These are phyloP conservation scores for Drosophila tropicalis DNA, from an alignment of 1,140 invertebrate species.

Conservation along the genomic window DNA sequence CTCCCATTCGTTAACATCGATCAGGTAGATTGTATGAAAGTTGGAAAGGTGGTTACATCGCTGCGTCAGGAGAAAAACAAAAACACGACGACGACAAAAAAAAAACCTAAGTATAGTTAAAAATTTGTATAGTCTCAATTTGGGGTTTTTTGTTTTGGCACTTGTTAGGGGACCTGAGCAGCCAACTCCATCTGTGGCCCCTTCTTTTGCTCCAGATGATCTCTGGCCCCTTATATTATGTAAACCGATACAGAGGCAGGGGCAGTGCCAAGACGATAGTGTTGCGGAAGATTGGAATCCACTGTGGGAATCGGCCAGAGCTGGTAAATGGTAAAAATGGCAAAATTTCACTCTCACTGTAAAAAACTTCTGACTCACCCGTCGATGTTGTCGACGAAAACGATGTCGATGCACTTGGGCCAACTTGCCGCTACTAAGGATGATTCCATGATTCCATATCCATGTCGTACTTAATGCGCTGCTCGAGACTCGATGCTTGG, in stretches of 20 bases:
- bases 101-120: neutral
- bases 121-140: neutral
- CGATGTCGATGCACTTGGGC: conserved; percentile 60
- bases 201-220: neutral
- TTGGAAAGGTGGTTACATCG: no score
- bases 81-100: no score
- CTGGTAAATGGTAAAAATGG: conserved; percentile 1
- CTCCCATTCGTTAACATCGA: no score
- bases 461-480: conserved; percentile 61
- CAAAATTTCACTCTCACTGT: no score
- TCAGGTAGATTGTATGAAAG: no score
- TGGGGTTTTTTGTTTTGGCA: conserved; percentile 15
- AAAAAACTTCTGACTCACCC: conserved; percentile 21
- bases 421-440: conserved; percentile 52
- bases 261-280: conserved; percentile 52
- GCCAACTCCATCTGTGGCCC: neutral
- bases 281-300: neutral
- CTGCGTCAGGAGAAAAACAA: neutral
- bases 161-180: neutral
- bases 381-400: conserved; percentile 48
- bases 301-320: conserved; percentile 44
- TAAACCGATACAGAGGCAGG: conserved; percentile 55
- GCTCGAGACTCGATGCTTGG: conserved; percentile 34
- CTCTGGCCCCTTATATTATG: conserved; percentile 21
- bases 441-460: conserved; percentile 63